Conservation (phyloP, 2,888 invertebrate species). For the Anthophora plumipes region DNA sequence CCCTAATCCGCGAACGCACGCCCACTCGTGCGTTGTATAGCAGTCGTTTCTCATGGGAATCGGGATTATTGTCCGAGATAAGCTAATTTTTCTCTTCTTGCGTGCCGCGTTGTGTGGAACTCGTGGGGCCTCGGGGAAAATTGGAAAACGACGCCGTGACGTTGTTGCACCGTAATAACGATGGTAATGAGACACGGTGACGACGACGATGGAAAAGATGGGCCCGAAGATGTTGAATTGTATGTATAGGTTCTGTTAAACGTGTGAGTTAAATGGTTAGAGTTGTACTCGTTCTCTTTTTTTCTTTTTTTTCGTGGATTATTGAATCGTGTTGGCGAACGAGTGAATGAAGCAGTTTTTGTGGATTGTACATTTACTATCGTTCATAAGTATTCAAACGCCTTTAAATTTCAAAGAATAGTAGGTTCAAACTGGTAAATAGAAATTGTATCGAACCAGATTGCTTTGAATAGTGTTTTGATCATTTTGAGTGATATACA, state of each 20-base stretch:
- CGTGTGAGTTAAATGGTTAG: background rate
- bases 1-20: conserved; percentile 80
- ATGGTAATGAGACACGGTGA: conserved; percentile 66
- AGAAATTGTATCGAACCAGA: too few relatives aligned
- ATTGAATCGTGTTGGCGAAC: background rate
- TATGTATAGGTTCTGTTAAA: background rate
- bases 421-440: too few relatives aligned
- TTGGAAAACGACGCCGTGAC: conserved; percentile 63
- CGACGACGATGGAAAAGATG: conserved; percentile 2
- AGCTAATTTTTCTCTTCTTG: conserved; percentile 77
- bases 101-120: background rate
- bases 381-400: too few relatives aligned
- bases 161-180: conserved; percentile 60
- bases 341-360: too few relatives aligned
- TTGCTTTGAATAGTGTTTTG: too few relatives aligned
- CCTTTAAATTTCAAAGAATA: too few relatives aligned
- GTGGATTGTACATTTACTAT: too few relatives aligned
- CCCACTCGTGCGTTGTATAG: conserved; percentile 70
- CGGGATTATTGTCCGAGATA: conserved; percentile 79
- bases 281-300: background rate
- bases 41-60: conserved; percentile 68
- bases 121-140: conserved; percentile 54
- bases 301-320: background rate
- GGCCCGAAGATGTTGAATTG: background rate
- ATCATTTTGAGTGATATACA: too few relatives aligned